Base-by-base conservation (phyloP, 2,888 invertebrate species). In the Craniophora ligustri region DNA sequence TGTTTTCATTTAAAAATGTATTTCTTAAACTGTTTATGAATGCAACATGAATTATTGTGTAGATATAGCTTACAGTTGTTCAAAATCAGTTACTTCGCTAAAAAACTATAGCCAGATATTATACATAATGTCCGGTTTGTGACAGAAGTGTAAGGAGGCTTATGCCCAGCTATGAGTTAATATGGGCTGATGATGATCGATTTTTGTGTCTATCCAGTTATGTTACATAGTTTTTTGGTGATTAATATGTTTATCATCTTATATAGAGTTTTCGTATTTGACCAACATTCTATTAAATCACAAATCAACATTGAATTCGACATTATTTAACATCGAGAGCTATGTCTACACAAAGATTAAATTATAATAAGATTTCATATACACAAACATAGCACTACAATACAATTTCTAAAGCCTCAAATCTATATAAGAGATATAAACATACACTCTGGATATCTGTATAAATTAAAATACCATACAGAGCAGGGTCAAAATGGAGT, bases 21-120 rank as follows among this genome's bases (percentile, higher is more conserved):
- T 41, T 40, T 61, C 34, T 65, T 61, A 51, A 51, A 41, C 61
- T 42, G 49, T 68, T 65, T 50, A 48, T 35, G 13, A 2, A 35
- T 42, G 49, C 48, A 57, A 42, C 19, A 10, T 19, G 2, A 0
- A 2, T 14, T 55, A 42, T 55, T 65, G 44, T 61, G 49, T 56
- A 55, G 64, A 66, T 49, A 56, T 66, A 50, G 67, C 49, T 49
- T 13, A 0, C 0, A 10, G 14, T 19, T 6, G 7, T 41, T 31
- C 5, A 31, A 11, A n/a, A 4, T 35, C n/a, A 38, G 48, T 11
- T 38, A 44, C 34, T 38, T n/a, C 54, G 32, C 23, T n/a, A 39
- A 45, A 54, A 28, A 14, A 5, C 41, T 16, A 21, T 26, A 7
- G 11, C 28, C 14, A 14, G 32, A 5, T 7, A n/a, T 28, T 38